Evolutionary conservation across 1,140 invertebrate genomes (phyloP).

Genomic region (Formica exsecta): DNA sequence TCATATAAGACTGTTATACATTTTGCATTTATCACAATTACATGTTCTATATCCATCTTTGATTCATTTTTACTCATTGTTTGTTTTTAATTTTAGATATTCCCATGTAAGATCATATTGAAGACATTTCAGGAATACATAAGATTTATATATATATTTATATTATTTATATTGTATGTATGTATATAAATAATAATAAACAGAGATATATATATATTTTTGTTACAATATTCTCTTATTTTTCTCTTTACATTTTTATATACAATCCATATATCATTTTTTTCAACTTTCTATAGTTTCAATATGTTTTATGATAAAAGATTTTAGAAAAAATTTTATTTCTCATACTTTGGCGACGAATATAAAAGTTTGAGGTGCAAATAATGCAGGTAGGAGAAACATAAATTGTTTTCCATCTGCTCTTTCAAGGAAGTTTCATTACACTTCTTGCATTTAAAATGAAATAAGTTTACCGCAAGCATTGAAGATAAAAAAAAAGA

Average conservation of each 20-base stretch:
- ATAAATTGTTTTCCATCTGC: no score
- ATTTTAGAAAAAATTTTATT: constrained; percentile 19
- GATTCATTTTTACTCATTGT: constrained; percentile 13
- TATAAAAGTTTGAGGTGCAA: background rate
- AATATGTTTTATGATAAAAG: background rate
- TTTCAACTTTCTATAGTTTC: constrained; percentile 11
- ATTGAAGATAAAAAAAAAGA: no score
- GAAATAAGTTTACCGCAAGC: no score
- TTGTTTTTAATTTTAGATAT: constrained; percentile 34
- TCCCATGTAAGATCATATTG: background rate
- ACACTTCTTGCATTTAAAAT: no score
- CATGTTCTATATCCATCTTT: constrained; percentile 19
- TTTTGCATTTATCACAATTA: background rate
- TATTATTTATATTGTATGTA: constrained; percentile 64
- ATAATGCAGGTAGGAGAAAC: no score
- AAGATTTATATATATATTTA: constrained; percentile 53
- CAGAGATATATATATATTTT: constrained; percentile 66
- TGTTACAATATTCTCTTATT: constrained; percentile 65
- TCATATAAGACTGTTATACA: constrained; percentile 55
- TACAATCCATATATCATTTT: constrained; percentile 11
- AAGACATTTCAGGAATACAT: constrained; percentile 68
- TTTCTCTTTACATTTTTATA: background rate
- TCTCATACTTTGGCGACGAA: constrained; percentile 2
- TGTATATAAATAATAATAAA: constrained; percentile 72
- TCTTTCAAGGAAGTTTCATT: no score